Evolutionary conservation across 2,888 invertebrate species (phyloP), one percentile per base, ranked within the genome.

Genomic region (Chirona hameri): DNA sequence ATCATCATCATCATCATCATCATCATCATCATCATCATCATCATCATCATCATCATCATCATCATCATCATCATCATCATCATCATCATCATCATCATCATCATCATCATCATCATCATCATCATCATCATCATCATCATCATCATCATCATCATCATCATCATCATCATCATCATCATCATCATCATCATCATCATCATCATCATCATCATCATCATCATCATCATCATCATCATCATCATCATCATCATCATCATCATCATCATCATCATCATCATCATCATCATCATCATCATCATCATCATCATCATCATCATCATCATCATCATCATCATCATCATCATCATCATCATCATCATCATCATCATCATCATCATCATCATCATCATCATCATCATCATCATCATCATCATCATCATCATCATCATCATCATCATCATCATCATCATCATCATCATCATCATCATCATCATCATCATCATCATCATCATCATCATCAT

Each of bases 1-100:
- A n/a, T 65, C 65, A n/a, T 65, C 65, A n/a, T 65, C 65, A n/a
- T 65, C 65, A n/a, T 65, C 65, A n/a, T 65, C 65, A 65, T 65
- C 65, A 65, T 65, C 65, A 65, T 65, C 65, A 65, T 65, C 65
- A 65, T 65, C 65, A 65, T 65, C 65, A 65, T 65, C 65, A 65
- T 65, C 65, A 65, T 65, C 65, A 65, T 65, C 65, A 65, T 65
- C 65, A 65, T 65, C 65, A 65, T 65, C 65, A 65, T 65, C 65
- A 65, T 65, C 65, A 65, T 65, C 65, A 65, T 65, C 65, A 65
- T 65, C 65, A 65, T 65, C 65, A 65, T 65, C 65, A 65, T 65
- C 65, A 65, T 65, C 65, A 65, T 65, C 65, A 65, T 65, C 65
- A 65, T 65, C 65, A 65, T 65, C 65, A 65, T 65, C 65, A 65